These are phyloP conservation scores for Lithophane ornitopus DNA, from an alignment of 2,888 invertebrate genomes.

Conservation along the genomic window DNA sequence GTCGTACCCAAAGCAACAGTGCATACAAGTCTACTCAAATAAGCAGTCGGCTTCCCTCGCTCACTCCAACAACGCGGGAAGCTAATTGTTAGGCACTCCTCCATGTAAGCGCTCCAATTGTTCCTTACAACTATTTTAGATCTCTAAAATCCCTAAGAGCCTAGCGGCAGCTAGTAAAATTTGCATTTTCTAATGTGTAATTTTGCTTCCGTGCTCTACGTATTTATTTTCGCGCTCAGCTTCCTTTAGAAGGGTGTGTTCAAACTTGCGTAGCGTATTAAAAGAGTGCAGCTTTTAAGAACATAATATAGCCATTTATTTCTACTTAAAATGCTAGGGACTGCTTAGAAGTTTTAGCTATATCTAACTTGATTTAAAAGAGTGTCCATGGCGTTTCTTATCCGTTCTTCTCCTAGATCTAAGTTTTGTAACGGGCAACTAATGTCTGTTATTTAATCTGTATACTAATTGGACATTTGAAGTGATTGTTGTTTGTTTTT, in stretches of 20 bases:
- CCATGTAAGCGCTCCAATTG: conserved; percentile 33
- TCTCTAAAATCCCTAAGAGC: conserved; percentile 37
- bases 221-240: conserved; percentile 27
- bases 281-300: not conserved
- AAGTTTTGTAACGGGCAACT: too few relatives aligned
- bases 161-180: conserved; percentile 27
- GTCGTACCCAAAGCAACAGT: not conserved
- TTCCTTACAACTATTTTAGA: conserved; percentile 37
- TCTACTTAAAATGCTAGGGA: not conserved
- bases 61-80: not conserved
- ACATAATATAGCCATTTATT: not conserved
- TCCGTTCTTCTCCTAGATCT: too few relatives aligned
- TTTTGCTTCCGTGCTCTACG: conserved; percentile 24
- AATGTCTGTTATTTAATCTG: too few relatives aligned
- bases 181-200: conserved; percentile 39
- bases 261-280: not conserved
- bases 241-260: not conserved
- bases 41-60: not conserved
- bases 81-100: conserved; percentile 44
- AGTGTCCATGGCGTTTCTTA: too few relatives aligned
- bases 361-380: too few relatives aligned
- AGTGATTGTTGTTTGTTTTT: too few relatives aligned
- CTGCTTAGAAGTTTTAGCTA: not conserved
- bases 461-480: too few relatives aligned
- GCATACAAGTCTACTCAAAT: conserved; percentile 23